These are phyloP conservation scores for Fragum whitleyi DNA, from an alignment of 2,888 invertebrate genomes.

Conservation along the genomic window DNA sequence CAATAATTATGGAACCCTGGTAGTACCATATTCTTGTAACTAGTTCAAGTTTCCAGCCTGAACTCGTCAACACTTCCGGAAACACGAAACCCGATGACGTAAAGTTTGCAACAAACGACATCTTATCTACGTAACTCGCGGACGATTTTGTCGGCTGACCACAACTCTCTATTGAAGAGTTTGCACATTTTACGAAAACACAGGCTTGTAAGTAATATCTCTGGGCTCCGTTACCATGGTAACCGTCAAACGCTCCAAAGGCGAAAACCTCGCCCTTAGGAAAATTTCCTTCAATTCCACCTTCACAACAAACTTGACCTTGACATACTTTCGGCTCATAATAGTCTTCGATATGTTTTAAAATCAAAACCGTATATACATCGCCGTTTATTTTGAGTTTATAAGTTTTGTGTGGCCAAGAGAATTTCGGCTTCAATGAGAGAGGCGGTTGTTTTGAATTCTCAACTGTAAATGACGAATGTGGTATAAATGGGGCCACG, in stretches of 20 bases:
- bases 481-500: conserved; percentile 23
- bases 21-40: conserved; percentile 47
- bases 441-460: background rate
- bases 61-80: conserved; percentile 51
- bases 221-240: conserved; percentile 33
- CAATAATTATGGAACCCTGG: conserved; percentile 49
- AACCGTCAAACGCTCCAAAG: conserved; percentile 56
- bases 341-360: conserved; percentile 1
- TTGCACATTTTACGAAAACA: conserved; percentile 52
- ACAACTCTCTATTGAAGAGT: conserved; percentile 41
- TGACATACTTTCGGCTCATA: conserved; percentile 40
- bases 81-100: conserved; percentile 35
- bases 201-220: conserved; percentile 52
- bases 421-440: background rate
- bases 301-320: conserved; percentile 47
- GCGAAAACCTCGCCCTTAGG: conserved; percentile 34
- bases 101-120: conserved; percentile 60
- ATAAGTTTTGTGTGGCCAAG: background rate
- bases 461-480: background rate
- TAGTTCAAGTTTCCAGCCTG: conserved; percentile 27
- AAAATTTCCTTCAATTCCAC: conserved; percentile 36
- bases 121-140: conserved; percentile 47
- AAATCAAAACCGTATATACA: conserved; percentile 30
- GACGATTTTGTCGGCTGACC: conserved; percentile 44
- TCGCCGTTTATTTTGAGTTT: conserved; percentile 52